Percentiles rank a stretch among this genome's conserved stretches.
Conservation (phyloP, 1,140 invertebrate genomes). For the Lethocerus indicus region DNA sequence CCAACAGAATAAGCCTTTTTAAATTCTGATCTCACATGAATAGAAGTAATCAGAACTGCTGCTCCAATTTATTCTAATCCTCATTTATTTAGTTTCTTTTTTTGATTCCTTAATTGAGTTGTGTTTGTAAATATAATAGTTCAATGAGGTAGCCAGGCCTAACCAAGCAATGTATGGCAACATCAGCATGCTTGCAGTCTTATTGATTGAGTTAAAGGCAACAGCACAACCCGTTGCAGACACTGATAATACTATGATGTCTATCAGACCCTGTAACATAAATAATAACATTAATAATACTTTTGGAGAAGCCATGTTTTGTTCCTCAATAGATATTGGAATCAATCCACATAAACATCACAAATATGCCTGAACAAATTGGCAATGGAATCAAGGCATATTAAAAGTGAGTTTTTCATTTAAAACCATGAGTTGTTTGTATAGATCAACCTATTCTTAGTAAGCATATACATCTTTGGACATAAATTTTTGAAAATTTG, state of each 20-base stretch:
- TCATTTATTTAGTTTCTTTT: too few species aligned
- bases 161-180: conserved; percentile 66
- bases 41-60: too few species aligned
- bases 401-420: background rate
- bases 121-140: too few species aligned
- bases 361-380: background rate
- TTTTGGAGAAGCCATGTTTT: background rate
- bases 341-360: conserved; percentile 7
- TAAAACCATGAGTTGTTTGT: background rate
- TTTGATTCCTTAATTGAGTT: too few species aligned
- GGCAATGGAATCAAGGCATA: background rate
- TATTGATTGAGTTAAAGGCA: conserved; percentile 48
- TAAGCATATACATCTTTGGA: background rate
- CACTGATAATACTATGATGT: conserved; percentile 42
- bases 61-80: too few species aligned
- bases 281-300: too few species aligned
- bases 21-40: too few species aligned
- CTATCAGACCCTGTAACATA: conserved; percentile 46
- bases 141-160: conserved; percentile 46
- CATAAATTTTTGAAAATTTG: background rate
- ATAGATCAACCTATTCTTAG: background rate
- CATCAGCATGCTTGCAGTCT: conserved; percentile 47
- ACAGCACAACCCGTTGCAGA: conserved; percentile 41
- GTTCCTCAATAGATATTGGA: background rate
- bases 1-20: too few species aligned